These are phyloP conservation scores for Mycteria americana DNA, from an alignment of 2,797 vertebrate species.

Conservation along the genomic window DNA sequence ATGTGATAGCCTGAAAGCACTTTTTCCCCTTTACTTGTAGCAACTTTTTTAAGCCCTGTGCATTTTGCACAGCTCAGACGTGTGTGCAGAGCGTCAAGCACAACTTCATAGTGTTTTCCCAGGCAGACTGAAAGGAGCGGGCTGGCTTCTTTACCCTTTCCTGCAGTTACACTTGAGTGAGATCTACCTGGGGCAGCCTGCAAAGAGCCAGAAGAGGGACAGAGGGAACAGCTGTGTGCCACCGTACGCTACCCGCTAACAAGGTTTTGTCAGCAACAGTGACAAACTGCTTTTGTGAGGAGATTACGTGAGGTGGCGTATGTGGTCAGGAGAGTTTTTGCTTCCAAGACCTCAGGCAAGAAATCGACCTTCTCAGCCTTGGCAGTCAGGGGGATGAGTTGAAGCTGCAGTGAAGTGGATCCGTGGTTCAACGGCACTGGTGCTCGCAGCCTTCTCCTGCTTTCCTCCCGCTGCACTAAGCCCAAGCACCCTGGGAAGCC, in stretches of 20 bases:
- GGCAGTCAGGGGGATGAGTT: background rate
- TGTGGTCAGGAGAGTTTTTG: background rate
- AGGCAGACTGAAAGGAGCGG: background rate
- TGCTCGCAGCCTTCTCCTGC: background rate
- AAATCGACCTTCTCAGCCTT: background rate
- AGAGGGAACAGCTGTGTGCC: background rate
- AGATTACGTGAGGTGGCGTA: background rate
- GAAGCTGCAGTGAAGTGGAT: background rate
- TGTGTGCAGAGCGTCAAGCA: background rate
- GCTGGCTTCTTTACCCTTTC: background rate
- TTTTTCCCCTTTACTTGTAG: background rate
- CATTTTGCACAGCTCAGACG: background rate
- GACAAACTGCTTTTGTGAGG: background rate
- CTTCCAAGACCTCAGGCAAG: background rate
- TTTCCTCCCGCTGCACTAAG: background rate
- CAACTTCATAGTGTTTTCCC: background rate
- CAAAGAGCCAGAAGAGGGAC: background rate
- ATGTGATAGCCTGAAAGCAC: background rate
- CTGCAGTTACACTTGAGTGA: background rate
- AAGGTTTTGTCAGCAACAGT: background rate
- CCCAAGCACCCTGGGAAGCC: background rate
- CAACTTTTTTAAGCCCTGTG: background rate
- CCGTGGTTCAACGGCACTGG: background rate
- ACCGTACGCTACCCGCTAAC: fast-evolving
- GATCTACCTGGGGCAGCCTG: background rate